Percentiles rank a stretch among this genome's conserved stretches.
Conservation (phyloP, 1,140 invertebrate genomes). For the Heterodera carotae region DNA sequence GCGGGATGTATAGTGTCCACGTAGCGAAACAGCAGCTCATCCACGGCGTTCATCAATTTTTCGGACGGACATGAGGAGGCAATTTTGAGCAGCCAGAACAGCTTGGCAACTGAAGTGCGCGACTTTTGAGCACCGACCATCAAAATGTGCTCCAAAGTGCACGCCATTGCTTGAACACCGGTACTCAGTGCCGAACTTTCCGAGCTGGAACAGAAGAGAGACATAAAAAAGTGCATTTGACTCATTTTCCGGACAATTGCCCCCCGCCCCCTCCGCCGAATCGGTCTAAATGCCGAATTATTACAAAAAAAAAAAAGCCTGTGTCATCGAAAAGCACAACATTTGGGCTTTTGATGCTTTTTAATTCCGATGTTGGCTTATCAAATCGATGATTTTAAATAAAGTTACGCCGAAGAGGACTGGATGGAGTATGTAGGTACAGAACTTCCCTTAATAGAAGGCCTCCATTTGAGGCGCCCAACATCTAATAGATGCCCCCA, state of each 20-base stretch:
- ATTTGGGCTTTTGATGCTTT: too few relatives aligned
- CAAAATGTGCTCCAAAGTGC: slow-evolving; percentile 34
- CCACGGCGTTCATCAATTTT: slow-evolving; percentile 34
- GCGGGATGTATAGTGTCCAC: slow-evolving; percentile 27
- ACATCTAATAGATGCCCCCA: too few relatives aligned
- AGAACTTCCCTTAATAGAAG: too few relatives aligned
- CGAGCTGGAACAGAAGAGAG: slow-evolving; percentile 22
- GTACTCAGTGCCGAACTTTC: slow-evolving; percentile 30
- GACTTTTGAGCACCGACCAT: slow-evolving; percentile 34
- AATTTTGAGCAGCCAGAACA: slow-evolving; percentile 44
- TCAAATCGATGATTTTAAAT: not conserved
- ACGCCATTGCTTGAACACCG: slow-evolving; percentile 34
- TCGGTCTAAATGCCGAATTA: too few relatives aligned
- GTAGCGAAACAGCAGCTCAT: slow-evolving; percentile 35
- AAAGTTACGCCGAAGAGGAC: too few relatives aligned
- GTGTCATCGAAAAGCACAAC: too few relatives aligned
- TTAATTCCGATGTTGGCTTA: not conserved
- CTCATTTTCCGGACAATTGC: too few relatives aligned
- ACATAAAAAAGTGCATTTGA: too few relatives aligned
- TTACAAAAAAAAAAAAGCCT: too few relatives aligned
- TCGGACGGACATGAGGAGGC: slow-evolving; percentile 25
- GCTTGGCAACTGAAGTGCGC: slow-evolving; percentile 29
- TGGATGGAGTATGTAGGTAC: too few relatives aligned
- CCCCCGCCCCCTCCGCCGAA: too few relatives aligned
- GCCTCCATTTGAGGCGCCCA: too few relatives aligned